Evolutionary conservation across 2,113 vertebrate species (phyloP).

Genomic region (Apaloderma vittatum): DNA sequence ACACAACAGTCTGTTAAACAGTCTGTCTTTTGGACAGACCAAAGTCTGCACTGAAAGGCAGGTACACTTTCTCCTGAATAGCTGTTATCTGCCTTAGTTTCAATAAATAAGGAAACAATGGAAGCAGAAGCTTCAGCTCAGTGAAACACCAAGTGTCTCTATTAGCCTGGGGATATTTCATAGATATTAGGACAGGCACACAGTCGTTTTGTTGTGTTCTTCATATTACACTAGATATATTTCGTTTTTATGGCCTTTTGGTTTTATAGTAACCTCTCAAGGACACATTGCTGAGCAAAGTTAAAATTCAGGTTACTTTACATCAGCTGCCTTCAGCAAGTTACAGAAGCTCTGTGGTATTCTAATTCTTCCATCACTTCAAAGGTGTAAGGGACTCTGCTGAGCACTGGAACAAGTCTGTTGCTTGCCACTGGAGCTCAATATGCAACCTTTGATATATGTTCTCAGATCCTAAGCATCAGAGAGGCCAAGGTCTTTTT

Average conservation of each 20-base stretch:
- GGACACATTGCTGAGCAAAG: not conserved
- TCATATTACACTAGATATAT: not conserved
- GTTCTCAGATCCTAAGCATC: not conserved
- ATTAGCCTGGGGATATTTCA: not conserved
- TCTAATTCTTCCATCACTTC: not conserved
- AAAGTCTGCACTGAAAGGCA: not conserved
- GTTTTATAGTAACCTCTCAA: not conserved
- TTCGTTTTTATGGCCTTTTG: not conserved
- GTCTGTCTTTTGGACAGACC: not conserved
- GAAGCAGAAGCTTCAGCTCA: not conserved
- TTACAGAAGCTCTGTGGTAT: not conserved
- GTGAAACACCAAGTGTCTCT: not conserved
- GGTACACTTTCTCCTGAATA: not conserved
- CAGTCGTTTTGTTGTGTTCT: fast-evolving
- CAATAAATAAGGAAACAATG: not conserved
- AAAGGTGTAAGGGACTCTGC: not conserved
- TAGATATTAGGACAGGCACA: not conserved
- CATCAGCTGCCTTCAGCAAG: not conserved
- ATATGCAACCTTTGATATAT: not conserved
- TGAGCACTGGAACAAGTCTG: not conserved
- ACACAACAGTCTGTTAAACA: not conserved
- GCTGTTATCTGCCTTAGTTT: not conserved
- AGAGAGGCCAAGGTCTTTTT: not conserved
- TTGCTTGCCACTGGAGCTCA: not conserved
- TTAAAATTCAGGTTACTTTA: not conserved